Percentiles rank a stretch among this genome's conserved stretches.
phyloP scores from a whole-genome alignment of 1,140 invertebrate genomes.

The Leptestheria dahalacensis region DNA sequence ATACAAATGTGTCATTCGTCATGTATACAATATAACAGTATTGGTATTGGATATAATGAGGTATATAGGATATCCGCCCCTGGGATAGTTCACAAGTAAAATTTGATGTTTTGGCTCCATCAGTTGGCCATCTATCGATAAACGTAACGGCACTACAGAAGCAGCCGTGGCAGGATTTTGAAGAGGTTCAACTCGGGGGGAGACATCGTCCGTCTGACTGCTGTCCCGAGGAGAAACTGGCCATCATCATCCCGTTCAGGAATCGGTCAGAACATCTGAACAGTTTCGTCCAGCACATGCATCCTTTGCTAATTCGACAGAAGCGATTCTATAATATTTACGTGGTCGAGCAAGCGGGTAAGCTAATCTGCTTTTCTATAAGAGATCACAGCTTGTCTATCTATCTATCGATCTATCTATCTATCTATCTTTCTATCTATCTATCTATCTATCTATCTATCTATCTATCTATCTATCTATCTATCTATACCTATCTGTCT shows the following conservation, averaged over 20 bases:
- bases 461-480: too few species aligned
- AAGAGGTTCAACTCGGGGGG: slow-evolving; percentile 48
- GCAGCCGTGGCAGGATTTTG: slow-evolving; percentile 26
- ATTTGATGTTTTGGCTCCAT: too few species aligned
- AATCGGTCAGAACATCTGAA: slow-evolving; percentile 68
- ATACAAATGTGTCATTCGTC: too few species aligned
- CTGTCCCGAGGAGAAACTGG: slow-evolving; percentile 55
- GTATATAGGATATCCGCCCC: too few species aligned
- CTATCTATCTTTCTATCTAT: too few species aligned
- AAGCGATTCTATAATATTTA: slow-evolving; percentile 85
- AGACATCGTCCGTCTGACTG: slow-evolving; percentile 59
- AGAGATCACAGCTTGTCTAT: too few species aligned
- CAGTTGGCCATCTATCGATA: slow-evolving; percentile 17
- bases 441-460: too few species aligned
- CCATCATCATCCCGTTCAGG: slow-evolving; percentile 76
- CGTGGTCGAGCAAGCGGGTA: slow-evolving; percentile 78
- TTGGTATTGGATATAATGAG: too few species aligned
- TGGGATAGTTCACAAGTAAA: too few species aligned
- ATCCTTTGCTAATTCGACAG: slow-evolving; percentile 78
- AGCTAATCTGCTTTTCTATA: too few species aligned
- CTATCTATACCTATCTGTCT: too few species aligned
- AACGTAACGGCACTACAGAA: slow-evolving; percentile 28
- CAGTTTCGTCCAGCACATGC: slow-evolving; percentile 70
- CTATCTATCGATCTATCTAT: neutral
- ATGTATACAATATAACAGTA: too few species aligned